Base-by-base conservation (phyloP, 2,113 vertebrate genomes). In the Erpornis zantholeuca region DNA sequence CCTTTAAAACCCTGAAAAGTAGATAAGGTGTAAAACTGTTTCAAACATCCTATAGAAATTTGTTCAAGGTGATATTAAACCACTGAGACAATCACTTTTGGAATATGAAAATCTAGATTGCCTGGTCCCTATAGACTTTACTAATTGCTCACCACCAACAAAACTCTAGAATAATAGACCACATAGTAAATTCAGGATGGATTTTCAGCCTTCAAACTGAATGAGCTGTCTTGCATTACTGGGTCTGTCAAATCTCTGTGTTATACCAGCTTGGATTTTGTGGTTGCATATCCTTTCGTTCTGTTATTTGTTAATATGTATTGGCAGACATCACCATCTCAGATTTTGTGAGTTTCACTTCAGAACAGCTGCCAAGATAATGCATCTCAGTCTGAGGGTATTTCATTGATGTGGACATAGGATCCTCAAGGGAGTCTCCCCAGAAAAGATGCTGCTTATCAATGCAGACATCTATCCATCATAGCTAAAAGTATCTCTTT, bases 281-380 rank as follows among this genome's bases (percentile, higher is more conserved):
- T 6, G 7, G 28, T 29, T 88, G 35, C 56, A 23, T 45, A 53
- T 75, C 38, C 6, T n/a, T 90, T 91, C 68, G 45, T 75, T 94
- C 56, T 78, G 36, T 42, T 73, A 44, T 77, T 77, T 73, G 54
- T 86, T 94, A 88, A 83, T 83, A 75, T 0, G 1, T 88, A 91
- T 83, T 91, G 73, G 13, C 88, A 94, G 44, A 24, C 44, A 38
- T 77, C 79, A 85, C 16, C 63, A 65, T 21, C 81, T 42, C 59
- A 49, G 20, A 79, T 94, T 91, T 50, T 84, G 18, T 36, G 65
- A 82, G n/a, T 85, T 96, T 60, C n/a, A 72, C 73, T 94, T 89
- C 96, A 92, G 59, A 92, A 66, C 28, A 92, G 35, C 49, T 97
- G 57, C 60, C 90, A 96, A 78, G 94, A 92, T 80, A 89, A 86